Percentiles rank a stretch among this genome's conserved stretches.
phyloP scores from a whole-genome alignment of 2,888 invertebrate genomes.

The Homarus gammarus region DNA sequence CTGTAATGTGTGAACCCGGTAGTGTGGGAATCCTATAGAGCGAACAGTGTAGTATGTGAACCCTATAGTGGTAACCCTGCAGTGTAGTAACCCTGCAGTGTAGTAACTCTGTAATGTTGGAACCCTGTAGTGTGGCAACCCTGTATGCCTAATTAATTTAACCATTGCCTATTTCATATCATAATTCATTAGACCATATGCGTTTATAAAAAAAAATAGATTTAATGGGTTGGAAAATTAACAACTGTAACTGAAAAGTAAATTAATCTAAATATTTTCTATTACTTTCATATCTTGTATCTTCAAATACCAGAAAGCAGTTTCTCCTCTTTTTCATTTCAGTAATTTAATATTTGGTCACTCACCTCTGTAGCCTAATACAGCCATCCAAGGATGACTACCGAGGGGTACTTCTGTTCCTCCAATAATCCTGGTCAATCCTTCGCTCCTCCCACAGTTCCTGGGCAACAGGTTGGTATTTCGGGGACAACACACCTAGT shows the following conservation, averaged over 20 bases:
- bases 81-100: too few relatives aligned
- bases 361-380: constrained; percentile 11
- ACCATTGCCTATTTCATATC: neutral
- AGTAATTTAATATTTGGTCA: neutral
- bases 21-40: too few relatives aligned
- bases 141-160: too few relatives aligned
- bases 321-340: neutral
- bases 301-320: neutral
- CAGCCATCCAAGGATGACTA: constrained; percentile 11
- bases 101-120: too few relatives aligned
- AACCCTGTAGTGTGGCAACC: too few relatives aligned
- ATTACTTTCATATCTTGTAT: neutral
- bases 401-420: constrained; percentile 10
- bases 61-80: too few relatives aligned
- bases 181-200: neutral
- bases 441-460: too few relatives aligned
- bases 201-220: neutral
- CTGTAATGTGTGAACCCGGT: too few relatives aligned
- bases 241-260: neutral
- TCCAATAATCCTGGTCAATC: constrained; percentile 5
- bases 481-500: constrained; percentile 2
- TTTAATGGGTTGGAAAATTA: too few relatives aligned
- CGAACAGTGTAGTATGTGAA: too few relatives aligned
- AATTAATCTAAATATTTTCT: neutral
- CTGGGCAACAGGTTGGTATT: neutral